A percentile compares a stretch with the other conserved stretches of the same genome.
Evolutionary conservation across 2,888 invertebrate genomes (phyloP).

Genomic region (Drosophila nr. medialis): DNA sequence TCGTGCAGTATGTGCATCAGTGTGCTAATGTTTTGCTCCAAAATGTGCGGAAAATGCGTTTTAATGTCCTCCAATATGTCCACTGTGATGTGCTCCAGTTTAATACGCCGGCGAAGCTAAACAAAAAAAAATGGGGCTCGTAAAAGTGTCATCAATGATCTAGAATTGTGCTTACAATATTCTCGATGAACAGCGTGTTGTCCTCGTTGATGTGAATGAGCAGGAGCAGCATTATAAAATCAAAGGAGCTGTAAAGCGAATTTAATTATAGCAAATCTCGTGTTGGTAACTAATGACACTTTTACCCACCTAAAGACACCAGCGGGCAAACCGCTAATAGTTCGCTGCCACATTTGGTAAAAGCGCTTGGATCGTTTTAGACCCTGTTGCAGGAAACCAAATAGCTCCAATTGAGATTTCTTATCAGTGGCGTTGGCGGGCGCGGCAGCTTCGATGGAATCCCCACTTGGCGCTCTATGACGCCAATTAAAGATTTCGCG

Average conservation of each 20-base stretch:
- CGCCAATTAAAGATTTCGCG: slow-evolving; percentile 78
- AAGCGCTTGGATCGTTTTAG: slow-evolving; percentile 82
- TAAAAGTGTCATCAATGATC: background rate
- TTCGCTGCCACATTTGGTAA: slow-evolving; percentile 82
- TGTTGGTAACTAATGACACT: background rate
- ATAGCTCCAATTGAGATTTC: slow-evolving; percentile 79
- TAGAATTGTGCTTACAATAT: slow-evolving; percentile 86
- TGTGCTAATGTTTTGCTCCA: slow-evolving; percentile 86
- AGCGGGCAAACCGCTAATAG: slow-evolving; percentile 62
- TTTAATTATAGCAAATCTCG: background rate
- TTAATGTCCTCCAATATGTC: slow-evolving; percentile 86
- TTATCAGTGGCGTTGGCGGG: slow-evolving; percentile 44
- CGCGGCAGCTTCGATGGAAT: background rate
- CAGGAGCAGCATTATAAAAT: slow-evolving; percentile 88
- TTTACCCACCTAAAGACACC: slow-evolving; percentile 59
- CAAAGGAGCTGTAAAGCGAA: slow-evolving; percentile 86
- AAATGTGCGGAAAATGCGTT: slow-evolving; percentile 86
- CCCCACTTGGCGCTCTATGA: slow-evolving; percentile 21
- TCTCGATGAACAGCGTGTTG: slow-evolving; percentile 87
- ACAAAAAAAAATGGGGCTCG: background rate
- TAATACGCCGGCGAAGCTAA: slow-evolving; percentile 86
- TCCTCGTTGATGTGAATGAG: slow-evolving; percentile 87
- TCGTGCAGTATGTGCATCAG: slow-evolving; percentile 87
- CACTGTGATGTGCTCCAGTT: slow-evolving; percentile 87
- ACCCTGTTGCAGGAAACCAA: slow-evolving; percentile 78